These are phyloP conservation scores for Leptopilina myrica DNA, from an alignment of 2,888 invertebrate species.

Conservation along the genomic window DNA sequence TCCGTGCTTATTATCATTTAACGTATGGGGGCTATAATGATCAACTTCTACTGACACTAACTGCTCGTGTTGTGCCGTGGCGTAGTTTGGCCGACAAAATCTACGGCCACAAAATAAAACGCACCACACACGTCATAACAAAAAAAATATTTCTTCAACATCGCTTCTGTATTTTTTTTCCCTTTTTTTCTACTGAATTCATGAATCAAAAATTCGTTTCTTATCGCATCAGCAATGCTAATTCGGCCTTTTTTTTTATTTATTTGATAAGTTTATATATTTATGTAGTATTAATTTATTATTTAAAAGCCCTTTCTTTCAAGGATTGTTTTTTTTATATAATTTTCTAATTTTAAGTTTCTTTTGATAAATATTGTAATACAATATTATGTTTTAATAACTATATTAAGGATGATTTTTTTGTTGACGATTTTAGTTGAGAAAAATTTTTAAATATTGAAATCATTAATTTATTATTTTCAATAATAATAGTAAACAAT, in stretches of 20 bases:
- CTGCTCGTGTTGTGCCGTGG: slow-evolving; percentile 57
- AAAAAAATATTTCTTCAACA: slow-evolving; percentile 55
- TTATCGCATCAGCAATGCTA: slow-evolving; percentile 75
- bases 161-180: slow-evolving; percentile 59
- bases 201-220: slow-evolving; percentile 65
- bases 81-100: slow-evolving; percentile 43
- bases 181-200: slow-evolving; percentile 49
- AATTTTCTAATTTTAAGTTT: no score
- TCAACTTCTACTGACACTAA: slow-evolving; percentile 59
- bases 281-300: slow-evolving; percentile 15
- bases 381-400: slow-evolving; percentile 58
- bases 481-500: no score
- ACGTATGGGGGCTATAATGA: slow-evolving; percentile 58
- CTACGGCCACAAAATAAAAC: slow-evolving; percentile 48
- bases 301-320: background rate
- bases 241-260: slow-evolving; percentile 66
- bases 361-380: background rate
- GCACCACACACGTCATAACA: slow-evolving; percentile 56
- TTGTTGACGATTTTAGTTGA: background rate
- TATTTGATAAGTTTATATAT: slow-evolving; percentile 46
- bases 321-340: background rate
- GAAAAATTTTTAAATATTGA: background rate
- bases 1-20: slow-evolving; percentile 67
- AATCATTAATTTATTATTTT: no score
- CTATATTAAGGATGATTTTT: slow-evolving; percentile 49